Percentiles rank a stretch among this genome's conserved stretches.
These are phyloP conservation scores for Rhipidura dahli DNA, from an alignment of 2,113 vertebrate genomes.

Conservation along the genomic window DNA sequence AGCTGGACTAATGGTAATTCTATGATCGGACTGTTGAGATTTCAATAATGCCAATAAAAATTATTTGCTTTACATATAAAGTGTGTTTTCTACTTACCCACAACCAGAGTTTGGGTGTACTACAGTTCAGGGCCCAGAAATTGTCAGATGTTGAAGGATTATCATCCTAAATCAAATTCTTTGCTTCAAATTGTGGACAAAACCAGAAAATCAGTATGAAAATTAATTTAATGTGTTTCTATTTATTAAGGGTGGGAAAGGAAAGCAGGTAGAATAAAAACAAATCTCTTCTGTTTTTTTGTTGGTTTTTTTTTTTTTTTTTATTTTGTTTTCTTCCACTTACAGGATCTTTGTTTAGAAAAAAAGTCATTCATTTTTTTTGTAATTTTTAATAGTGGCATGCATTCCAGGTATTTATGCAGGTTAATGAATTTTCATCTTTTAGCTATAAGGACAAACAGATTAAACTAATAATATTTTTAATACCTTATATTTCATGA, in stretches of 20 bases:
- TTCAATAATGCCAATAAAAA: neutral
- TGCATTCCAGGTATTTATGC: neutral
- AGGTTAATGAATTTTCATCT: neutral
- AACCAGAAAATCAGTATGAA: neutral
- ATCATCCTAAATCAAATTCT: neutral
- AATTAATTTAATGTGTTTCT: neutral
- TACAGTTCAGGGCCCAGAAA: neutral
- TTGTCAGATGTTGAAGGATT: neutral
- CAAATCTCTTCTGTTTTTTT: neutral
- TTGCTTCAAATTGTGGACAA: neutral
- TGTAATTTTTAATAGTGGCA: neutral
- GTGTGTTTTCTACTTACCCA: neutral
- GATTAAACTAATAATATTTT: neutral
- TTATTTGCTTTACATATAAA: neutral
- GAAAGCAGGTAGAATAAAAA: neutral
- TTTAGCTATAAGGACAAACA: neutral
- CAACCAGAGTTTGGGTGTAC: neutral
- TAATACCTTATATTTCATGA: neutral
- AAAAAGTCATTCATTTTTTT: neutral
- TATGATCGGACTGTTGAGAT: neutral
- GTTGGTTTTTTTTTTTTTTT: neutral
- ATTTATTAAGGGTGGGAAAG: neutral
- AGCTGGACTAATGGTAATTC: neutral
- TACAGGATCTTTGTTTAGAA: neutral
- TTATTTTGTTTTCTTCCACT: neutral